phyloP scores from a whole-genome alignment of 2,113 vertebrate genomes.

The Gracilinanus agilis region DNA sequence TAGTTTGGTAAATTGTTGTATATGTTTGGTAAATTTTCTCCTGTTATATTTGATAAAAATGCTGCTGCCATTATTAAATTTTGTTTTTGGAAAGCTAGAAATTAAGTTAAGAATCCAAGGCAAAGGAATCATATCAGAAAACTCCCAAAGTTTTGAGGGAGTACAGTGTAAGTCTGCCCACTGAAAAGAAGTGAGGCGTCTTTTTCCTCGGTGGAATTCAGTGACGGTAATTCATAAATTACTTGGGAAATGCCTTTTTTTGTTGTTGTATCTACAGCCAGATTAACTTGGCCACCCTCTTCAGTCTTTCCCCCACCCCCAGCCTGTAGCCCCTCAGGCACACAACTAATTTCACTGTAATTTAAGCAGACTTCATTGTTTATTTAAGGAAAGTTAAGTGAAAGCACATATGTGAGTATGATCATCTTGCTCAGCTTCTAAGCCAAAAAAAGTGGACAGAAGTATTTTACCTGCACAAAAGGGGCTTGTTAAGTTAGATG shows the following conservation, averaged over 20 bases:
- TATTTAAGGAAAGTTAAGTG: constrained; percentile 32
- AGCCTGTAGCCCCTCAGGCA: not conserved
- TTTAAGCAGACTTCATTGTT: constrained; percentile 20
- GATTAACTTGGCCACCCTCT: constrained; percentile 19
- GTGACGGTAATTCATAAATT: not conserved
- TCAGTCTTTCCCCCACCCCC: constrained; percentile 5
- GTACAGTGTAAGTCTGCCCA: not conserved
- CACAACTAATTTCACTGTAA: constrained; percentile 35
- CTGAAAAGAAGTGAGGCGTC: not conserved
- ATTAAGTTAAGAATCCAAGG: not conserved
- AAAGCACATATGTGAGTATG: constrained; percentile 10
- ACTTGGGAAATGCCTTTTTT: not conserved
- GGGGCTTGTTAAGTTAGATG: not conserved
- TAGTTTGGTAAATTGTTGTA: not conserved
- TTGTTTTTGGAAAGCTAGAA: not conserved
- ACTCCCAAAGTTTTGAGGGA: constrained; percentile 16
- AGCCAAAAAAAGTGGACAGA: constrained; percentile 18
- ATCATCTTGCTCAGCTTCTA: constrained; percentile 16
- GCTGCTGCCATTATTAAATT: not conserved
- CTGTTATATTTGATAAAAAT: not conserved
- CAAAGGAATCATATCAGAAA: not conserved
- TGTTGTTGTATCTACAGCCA: not conserved
- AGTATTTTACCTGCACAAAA: constrained; percentile 4
- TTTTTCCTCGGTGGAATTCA: not conserved
- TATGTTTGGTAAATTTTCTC: too few species aligned